Percentiles rank a stretch among this genome's conserved stretches.
Conservation (phyloP, 2,888 invertebrate species). For the Sphaeridia pumilis region DNA sequence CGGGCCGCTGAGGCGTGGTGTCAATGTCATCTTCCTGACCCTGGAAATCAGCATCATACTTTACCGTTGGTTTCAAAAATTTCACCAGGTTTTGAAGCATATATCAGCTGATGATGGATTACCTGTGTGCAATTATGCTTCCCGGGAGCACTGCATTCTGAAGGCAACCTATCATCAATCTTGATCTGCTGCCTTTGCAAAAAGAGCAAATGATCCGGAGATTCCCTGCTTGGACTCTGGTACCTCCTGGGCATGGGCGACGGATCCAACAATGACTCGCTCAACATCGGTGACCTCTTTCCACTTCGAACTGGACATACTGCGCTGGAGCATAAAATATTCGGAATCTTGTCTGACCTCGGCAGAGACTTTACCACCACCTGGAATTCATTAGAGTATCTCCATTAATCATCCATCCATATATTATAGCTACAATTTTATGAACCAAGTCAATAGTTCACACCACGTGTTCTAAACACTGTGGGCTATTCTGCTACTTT, state of each 20-base stretch:
- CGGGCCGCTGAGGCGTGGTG: constrained; percentile 54
- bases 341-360: constrained; percentile 59
- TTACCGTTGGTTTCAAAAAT: no score
- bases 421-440: constrained; percentile 5
- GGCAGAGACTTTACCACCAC: constrained; percentile 52
- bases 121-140: constrained; percentile 57
- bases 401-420: neutral
- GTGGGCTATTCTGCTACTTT: no score
- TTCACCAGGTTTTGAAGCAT: no score
- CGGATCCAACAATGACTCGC: constrained; percentile 41
- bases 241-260: constrained; percentile 38
- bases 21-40: constrained; percentile 58
- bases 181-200: constrained; percentile 37
- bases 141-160: constrained; percentile 58
- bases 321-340: constrained; percentile 44
- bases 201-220: constrained; percentile 39
- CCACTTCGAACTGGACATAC: constrained; percentile 27
- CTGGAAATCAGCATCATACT: no score
- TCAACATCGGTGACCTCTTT: constrained; percentile 37
- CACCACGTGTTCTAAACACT: neutral
- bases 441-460: neutral
- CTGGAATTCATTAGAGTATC: constrained; percentile 39
- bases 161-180: constrained; percentile 61
- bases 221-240: constrained; percentile 39
- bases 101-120: no score